Evolutionary conservation across 1,140 invertebrate genomes (phyloP).

Genomic region (Helicoverpa armigera): DNA sequence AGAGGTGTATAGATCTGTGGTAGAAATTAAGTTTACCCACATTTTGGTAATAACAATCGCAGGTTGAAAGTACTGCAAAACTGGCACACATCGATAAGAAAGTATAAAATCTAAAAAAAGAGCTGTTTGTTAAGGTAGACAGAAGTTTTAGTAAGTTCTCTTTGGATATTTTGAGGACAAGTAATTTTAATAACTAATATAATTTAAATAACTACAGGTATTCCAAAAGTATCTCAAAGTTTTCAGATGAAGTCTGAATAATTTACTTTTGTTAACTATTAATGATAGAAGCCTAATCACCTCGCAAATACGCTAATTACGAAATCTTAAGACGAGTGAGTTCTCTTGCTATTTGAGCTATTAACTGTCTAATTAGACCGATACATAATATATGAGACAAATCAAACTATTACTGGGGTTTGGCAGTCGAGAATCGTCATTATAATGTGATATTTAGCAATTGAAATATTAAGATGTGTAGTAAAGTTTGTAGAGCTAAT

Average conservation of each 20-base stretch:
- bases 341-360: conserved; percentile 12
- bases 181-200: background rate
- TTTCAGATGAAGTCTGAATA: background rate
- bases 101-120: no score
- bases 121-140: no score
- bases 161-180: background rate
- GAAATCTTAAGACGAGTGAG: conserved; percentile 1
- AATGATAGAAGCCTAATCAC: conserved; percentile 3
- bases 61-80: no score
- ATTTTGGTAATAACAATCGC: no score
- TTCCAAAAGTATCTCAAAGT: background rate
- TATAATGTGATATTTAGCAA: no score
- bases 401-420: conserved; percentile 40
- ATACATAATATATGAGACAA: conserved; percentile 32
- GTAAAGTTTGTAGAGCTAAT: no score
- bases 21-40: no score
- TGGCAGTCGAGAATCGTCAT: no score
- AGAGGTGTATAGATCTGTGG: no score
- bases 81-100: no score
- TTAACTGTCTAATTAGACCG: conserved; percentile 26
- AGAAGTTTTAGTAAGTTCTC: no score
- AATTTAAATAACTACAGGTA: background rate
- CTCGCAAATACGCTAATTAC: conserved; percentile 8
- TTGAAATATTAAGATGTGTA: no score
- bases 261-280: background rate